These are phyloP conservation scores for Chromobotia macracanthus DNA, from an alignment of 2,797 vertebrate species.

Conservation along the genomic window DNA sequence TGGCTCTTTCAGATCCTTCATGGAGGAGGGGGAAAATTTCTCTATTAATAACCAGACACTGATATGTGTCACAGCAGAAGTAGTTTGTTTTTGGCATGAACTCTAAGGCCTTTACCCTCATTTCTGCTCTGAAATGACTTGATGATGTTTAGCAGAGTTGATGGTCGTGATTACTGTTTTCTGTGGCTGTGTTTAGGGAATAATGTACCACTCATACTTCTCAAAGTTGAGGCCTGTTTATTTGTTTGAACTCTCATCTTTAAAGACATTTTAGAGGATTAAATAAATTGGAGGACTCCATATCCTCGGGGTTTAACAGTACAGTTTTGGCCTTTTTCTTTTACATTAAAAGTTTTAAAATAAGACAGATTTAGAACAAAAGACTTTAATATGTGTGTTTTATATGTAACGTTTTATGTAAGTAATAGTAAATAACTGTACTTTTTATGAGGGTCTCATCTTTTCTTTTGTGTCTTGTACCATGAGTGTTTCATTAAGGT, in stretches of 20 bases:
- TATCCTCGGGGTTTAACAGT: neutral
- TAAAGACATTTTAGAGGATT: constrained; percentile 17
- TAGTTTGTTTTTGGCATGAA: neutral
- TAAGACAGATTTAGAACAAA: too few relatives aligned
- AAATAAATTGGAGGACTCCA: neutral
- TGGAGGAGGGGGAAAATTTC: constrained; percentile 8
- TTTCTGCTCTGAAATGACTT: neutral
- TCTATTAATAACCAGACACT: neutral
- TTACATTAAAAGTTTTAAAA: too few relatives aligned
- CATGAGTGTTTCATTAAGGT: too few relatives aligned
- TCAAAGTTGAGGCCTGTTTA: neutral
- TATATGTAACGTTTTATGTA: too few relatives aligned
- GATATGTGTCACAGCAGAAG: constrained; percentile 33
- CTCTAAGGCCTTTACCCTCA: neutral
- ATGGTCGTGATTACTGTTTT: neutral
- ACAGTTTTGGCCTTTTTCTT: too few relatives aligned
- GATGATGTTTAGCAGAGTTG: neutral
- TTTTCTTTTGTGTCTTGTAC: too few relatives aligned
- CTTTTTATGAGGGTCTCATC: too few relatives aligned
- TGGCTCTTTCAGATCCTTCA: constrained; percentile 38
- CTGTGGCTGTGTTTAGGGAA: neutral
- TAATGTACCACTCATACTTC: neutral
- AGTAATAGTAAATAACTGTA: too few relatives aligned
- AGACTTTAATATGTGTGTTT: too few relatives aligned
- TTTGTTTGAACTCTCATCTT: constrained; percentile 34